Percentiles rank a stretch among this genome's conserved stretches.
Evolutionary conservation across 2,113 vertebrate genomes (phyloP).

Genomic region (Callithrix jacchus): DNA sequence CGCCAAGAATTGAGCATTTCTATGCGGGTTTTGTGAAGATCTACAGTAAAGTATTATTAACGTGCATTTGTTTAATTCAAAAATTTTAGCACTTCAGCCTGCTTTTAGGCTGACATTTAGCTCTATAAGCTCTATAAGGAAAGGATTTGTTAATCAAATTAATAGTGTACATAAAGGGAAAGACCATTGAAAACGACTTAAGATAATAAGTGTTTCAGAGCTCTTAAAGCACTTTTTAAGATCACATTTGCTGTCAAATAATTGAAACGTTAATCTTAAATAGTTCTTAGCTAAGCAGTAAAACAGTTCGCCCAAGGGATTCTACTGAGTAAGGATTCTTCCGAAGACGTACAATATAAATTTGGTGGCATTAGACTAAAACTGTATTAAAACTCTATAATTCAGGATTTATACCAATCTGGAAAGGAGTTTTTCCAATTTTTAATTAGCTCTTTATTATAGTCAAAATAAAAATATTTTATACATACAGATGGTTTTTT

Average conservation of each 20-base stretch:
- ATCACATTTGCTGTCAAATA: slow-evolving; percentile 25
- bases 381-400: neutral
- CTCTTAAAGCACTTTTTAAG: neutral
- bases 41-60: neutral
- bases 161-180: slow-evolving; percentile 13
- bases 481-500: neutral
- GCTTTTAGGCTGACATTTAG: neutral
- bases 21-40: neutral
- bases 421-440: neutral
- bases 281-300: slow-evolving; percentile 30
- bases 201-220: neutral
- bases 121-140: neutral
- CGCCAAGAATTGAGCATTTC: neutral
- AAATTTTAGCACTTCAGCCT: neutral
- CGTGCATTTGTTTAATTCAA: neutral
- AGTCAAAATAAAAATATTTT: neutral
- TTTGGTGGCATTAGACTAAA: neutral
- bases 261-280: slow-evolving; percentile 42
- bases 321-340: neutral
- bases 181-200: slow-evolving; percentile 2
- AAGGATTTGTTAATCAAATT: slow-evolving; percentile 39
- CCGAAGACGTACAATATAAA: neutral
- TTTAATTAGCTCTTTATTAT: neutral
- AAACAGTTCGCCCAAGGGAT: neutral
- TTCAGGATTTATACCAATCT: neutral